Conservation (phyloP, 1,140 invertebrate genomes). For the Drosophila seguyi region DNA sequence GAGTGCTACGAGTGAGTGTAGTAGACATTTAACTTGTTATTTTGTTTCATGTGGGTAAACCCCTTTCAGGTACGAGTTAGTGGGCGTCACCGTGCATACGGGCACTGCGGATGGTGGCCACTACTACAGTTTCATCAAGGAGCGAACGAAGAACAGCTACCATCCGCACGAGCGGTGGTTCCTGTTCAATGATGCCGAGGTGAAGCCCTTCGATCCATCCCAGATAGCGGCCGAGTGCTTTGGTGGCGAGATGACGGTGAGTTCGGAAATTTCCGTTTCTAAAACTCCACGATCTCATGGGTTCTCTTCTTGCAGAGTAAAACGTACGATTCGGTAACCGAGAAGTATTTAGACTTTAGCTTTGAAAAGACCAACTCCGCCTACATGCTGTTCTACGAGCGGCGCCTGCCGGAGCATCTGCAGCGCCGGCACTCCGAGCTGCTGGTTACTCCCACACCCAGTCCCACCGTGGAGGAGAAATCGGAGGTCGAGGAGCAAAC, state of each 20-base stretch:
- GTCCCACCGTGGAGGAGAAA: slow-evolving; percentile 66
- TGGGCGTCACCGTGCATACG: slow-evolving; percentile 98
- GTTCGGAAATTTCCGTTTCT: slow-evolving; percentile 18
- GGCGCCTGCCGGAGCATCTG: slow-evolving; percentile 85
- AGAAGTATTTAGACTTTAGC: slow-evolving; percentile 98
- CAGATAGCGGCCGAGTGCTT: slow-evolving; percentile 98
- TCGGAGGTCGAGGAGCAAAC: slow-evolving; percentile 39
- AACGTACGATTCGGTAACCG: slow-evolving; percentile 97
- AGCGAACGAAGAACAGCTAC: slow-evolving; percentile 88
- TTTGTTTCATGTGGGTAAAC: slow-evolving; percentile 3
- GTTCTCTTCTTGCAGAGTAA: slow-evolving; percentile 90
- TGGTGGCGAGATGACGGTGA: slow-evolving; percentile 97
- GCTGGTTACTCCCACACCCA: slow-evolving; percentile 69
- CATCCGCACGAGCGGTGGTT: slow-evolving; percentile 93
- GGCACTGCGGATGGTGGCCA: slow-evolving; percentile 98
- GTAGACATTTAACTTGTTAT: not conserved
- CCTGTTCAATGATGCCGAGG: slow-evolving; percentile 98
- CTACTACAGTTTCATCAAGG: slow-evolving; percentile 98
- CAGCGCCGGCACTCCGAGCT: slow-evolving; percentile 76
- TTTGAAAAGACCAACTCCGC: slow-evolving; percentile 99
- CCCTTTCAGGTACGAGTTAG: slow-evolving; percentile 94
- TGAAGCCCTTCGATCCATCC: slow-evolving; percentile 97
- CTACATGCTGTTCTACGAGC: slow-evolving; percentile 98
- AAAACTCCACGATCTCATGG: not conserved
- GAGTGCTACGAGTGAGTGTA: slow-evolving; percentile 75